Evolutionary conservation across 2,888 invertebrate genomes (phyloP).

Genomic region (Notodonta dromedarius): DNA sequence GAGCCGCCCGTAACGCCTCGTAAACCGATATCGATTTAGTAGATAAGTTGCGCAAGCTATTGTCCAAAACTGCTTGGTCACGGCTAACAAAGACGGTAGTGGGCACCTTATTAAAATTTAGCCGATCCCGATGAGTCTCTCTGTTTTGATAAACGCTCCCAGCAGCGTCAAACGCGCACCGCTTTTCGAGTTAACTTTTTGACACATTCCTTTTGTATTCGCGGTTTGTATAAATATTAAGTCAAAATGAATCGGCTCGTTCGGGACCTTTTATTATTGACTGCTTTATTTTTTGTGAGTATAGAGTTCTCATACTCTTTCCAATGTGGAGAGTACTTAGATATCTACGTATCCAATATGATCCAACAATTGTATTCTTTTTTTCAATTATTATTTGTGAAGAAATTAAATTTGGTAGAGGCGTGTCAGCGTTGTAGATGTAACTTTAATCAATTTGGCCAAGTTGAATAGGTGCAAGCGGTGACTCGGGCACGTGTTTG

Average conservation of each 20-base stretch:
- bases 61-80: conserved; percentile 78
- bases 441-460: conserved; percentile 73
- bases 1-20: conserved; percentile 80
- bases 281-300: conserved; percentile 23
- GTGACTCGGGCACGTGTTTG: conserved; percentile 62
- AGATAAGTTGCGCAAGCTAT: conserved; percentile 82
- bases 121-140: conserved; percentile 76
- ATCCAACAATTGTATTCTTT: conserved; percentile 14
- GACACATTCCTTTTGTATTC: conserved; percentile 63
- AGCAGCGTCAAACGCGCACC: conserved; percentile 59
- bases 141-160: conserved; percentile 80
- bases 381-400: conserved; percentile 20
- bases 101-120: conserved; percentile 83
- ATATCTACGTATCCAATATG: conserved; percentile 2
- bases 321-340: background rate
- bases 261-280: conserved; percentile 36
- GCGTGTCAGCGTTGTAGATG: conserved; percentile 56
- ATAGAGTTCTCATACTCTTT: conserved; percentile 11
- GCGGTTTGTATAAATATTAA: conserved; percentile 67
- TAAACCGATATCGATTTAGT: conserved; percentile 83
- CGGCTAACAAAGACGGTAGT: conserved; percentile 80
- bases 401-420: conserved; percentile 42
- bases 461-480: conserved; percentile 58
- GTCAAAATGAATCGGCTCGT: conserved; percentile 53
- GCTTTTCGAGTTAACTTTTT: conserved; percentile 59